These are phyloP conservation scores for Poeciliopsis presidionis DNA, from an alignment of 2,797 vertebrate species.

Conservation along the genomic window DNA sequence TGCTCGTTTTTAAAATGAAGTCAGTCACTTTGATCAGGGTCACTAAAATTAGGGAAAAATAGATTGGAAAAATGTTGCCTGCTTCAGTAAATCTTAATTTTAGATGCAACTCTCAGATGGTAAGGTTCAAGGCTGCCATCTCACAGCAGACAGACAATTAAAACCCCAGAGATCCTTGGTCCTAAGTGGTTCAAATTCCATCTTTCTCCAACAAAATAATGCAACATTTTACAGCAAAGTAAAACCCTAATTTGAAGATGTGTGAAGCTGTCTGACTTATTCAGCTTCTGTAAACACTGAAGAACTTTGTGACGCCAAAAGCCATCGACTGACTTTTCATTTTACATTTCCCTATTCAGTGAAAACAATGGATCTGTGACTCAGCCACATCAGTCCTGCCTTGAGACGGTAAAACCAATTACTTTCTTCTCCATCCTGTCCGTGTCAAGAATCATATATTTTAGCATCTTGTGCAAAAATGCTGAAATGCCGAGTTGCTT, in stretches of 20 bases:
- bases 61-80: conserved; percentile 1
- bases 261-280: background rate
- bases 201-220: background rate
- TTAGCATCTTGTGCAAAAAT: background rate
- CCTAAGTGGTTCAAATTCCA: background rate
- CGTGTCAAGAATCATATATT: background rate
- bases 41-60: background rate
- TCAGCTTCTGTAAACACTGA: background rate
- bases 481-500: background rate
- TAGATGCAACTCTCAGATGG: background rate
- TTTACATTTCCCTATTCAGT: background rate
- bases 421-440: background rate
- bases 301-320: background rate
- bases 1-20: background rate
- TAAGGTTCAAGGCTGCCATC: background rate
- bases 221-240: background rate
- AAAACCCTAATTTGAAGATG: background rate
- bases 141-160: background rate
- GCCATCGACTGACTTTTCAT: background rate
- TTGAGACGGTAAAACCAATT: background rate
- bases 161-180: background rate
- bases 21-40: background rate
- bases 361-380: background rate
- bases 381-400: background rate
- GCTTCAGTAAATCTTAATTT: background rate